Evolutionary conservation across 2,797 vertebrate species (phyloP).

Genomic region (Micropoecilia bifurca): DNA sequence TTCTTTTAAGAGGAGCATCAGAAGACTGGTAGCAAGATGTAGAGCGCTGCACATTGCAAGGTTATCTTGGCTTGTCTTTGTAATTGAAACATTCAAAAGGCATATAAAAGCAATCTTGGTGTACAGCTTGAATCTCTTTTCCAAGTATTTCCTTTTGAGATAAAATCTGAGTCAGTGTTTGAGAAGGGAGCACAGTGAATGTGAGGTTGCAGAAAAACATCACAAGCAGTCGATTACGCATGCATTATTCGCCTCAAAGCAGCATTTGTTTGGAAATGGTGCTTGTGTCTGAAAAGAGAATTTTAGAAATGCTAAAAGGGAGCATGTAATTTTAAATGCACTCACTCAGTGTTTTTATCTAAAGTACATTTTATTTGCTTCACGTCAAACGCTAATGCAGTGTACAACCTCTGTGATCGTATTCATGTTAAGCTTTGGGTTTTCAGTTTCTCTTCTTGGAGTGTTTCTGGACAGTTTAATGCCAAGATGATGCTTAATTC

Average conservation of each 20-base stretch:
- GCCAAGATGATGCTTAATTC: not conserved
- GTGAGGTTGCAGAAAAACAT: not conserved
- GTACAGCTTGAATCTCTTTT: not conserved
- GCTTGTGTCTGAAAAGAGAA: conserved; percentile 10
- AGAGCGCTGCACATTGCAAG: conserved; percentile 11
- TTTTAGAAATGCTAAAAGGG: conserved; percentile 4
- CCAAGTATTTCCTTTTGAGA: not conserved
- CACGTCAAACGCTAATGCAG: conserved; percentile 7
- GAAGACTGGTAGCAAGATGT: conserved; percentile 20
- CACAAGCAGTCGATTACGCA: conserved; percentile 15
- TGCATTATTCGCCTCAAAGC: conserved; percentile 4
- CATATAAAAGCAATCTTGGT: not conserved
- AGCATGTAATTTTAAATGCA: conserved; percentile 1
- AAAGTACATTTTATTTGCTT: not conserved
- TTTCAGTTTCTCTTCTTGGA: not conserved
- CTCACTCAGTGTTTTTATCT: conserved; percentile 9
- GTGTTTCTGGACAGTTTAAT: not conserved
- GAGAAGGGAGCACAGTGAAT: not conserved
- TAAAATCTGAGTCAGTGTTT: not conserved
- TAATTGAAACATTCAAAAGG: not conserved
- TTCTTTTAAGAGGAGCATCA: conserved; percentile 44
- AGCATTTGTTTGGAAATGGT: not conserved
- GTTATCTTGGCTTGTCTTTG: conserved; percentile 12
- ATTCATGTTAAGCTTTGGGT: not conserved
- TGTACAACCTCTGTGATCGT: not conserved